A percentile compares a stretch with the other conserved stretches of the same genome.
phyloP scores from a whole-genome alignment of 2,888 invertebrate genomes.

The Caenorhabditis sp. region DNA sequence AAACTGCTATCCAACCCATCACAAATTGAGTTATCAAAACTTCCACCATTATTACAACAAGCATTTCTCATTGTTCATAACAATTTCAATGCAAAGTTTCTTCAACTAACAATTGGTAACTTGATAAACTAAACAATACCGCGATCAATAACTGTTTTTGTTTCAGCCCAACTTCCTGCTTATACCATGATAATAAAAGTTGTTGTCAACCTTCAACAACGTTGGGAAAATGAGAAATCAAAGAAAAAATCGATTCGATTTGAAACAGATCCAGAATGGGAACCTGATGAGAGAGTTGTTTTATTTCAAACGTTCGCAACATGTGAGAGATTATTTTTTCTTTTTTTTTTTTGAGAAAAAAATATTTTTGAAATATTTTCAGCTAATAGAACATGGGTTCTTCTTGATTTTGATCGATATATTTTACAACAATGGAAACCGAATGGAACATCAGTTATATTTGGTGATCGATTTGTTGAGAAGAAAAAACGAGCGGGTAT shows the following conservation, averaged over 20 bases:
- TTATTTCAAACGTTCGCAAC: constrained; percentile 62
- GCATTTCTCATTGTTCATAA: constrained; percentile 27
- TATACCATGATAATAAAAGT: constrained; percentile 61
- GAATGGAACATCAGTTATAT: constrained; percentile 63
- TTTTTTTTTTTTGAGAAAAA: neutral
- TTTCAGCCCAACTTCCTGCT: constrained; percentile 58
- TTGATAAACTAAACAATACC: neutral
- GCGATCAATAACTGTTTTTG: neutral
- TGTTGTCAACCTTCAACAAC: constrained; percentile 52
- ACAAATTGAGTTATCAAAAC: constrained; percentile 8
- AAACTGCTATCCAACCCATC: constrained; percentile 26
- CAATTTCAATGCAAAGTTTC: constrained; percentile 20
- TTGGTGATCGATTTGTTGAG: constrained; percentile 61
- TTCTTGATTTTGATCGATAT: constrained; percentile 67
- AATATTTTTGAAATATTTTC: constrained; percentile 15
- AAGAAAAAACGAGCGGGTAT: constrained; percentile 53
- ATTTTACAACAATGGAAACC: constrained; percentile 64
- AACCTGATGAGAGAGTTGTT: constrained; percentile 68
- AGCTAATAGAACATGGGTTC: constrained; percentile 70
- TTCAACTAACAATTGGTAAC: constrained; percentile 36
- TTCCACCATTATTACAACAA: constrained; percentile 18
- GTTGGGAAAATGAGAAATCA: constrained; percentile 54
- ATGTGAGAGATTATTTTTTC: constrained; percentile 24
- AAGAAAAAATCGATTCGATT: constrained; percentile 60
- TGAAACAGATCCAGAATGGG: constrained; percentile 69